A percentile compares a stretch with the other conserved stretches of the same genome.
Conservation (phyloP, 2,888 invertebrate genomes). For the Cephus runcator region DNA sequence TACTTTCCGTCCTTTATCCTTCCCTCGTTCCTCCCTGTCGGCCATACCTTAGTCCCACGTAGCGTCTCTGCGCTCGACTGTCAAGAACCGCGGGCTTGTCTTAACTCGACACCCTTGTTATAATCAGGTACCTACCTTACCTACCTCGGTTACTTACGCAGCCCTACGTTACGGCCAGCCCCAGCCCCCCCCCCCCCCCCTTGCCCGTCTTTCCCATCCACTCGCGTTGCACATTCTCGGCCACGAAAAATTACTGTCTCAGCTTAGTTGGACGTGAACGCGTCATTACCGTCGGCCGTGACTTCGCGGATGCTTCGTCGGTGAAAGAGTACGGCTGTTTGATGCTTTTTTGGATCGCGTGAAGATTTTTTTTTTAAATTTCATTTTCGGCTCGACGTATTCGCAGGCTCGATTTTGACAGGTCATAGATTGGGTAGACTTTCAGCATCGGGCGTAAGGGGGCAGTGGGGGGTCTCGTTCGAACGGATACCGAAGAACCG, state of each 20-base stretch:
- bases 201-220: background rate
- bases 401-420: background rate
- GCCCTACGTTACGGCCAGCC: background rate
- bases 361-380: background rate
- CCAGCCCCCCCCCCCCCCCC: no score
- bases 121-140: background rate
- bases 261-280: background rate
- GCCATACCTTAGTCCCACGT: background rate
- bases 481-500: background rate
- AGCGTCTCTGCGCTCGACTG: background rate
- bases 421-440: no score
- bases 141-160: background rate
- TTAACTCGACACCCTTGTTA: background rate
- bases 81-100: background rate
- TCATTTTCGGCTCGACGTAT: background rate
- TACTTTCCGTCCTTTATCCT: background rate
- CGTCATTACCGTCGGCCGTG: background rate
- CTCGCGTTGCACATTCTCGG: background rate
- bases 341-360: background rate
- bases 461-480: background rate
- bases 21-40: background rate
- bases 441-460: no score
- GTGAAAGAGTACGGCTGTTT: background rate
- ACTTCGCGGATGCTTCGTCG: conserved; percentile 14
- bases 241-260: background rate